phyloP scores from a whole-genome alignment of 2,113 vertebrate genomes.

The Prionailurus bengalensis region DNA sequence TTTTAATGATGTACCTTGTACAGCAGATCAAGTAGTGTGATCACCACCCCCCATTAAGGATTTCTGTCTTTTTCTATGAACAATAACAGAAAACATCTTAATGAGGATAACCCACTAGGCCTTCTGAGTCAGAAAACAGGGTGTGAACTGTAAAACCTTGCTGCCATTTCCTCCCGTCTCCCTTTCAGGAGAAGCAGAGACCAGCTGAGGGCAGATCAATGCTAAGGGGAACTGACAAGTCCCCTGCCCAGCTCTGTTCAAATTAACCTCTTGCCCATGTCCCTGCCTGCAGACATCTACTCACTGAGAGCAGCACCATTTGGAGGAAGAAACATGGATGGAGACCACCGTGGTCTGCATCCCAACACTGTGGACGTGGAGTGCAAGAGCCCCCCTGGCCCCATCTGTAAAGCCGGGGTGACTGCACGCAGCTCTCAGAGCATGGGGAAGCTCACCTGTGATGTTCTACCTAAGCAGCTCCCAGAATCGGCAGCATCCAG shows the following conservation, averaged over 20 bases:
- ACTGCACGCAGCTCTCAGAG: background rate
- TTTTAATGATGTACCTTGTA: background rate
- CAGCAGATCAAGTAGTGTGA: background rate
- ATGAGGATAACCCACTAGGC: background rate
- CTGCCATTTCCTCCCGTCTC: background rate
- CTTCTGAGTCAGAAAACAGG: background rate
- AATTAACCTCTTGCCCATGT: background rate
- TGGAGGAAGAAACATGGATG: background rate
- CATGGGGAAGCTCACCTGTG: background rate
- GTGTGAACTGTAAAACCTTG: background rate
- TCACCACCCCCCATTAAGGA: background rate
- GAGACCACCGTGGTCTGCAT: background rate
- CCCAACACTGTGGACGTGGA: background rate
- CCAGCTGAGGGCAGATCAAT: background rate
- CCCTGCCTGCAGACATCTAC: background rate
- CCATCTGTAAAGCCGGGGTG: fast-evolving
- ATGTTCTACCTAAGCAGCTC: background rate
- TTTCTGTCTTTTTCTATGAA: background rate
- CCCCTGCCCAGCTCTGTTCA: background rate
- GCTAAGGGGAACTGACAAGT: background rate
- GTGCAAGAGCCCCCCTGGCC: background rate
- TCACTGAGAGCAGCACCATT: background rate
- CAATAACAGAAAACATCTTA: background rate
- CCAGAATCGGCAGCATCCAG: background rate
- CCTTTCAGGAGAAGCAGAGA: background rate